Base-by-base conservation (phyloP, 2,888 invertebrate species). In the Meteorus colon region DNA sequence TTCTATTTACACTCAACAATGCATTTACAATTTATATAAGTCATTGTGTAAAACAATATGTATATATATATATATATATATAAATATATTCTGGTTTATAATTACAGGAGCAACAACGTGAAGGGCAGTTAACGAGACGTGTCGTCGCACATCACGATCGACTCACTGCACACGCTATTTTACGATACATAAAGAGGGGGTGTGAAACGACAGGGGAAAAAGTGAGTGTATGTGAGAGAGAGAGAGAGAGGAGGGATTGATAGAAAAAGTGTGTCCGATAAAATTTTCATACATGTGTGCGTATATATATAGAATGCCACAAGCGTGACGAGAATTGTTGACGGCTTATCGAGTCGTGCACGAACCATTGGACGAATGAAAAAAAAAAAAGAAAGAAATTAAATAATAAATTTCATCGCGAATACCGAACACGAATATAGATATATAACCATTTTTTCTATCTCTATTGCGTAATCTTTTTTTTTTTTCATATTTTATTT, bases 201-300 rank as follows among this genome's bases (percentile, higher is more conserved):
- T 66, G 48, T 29, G 29, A 73, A 51, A 29, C 19, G 59, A 24
- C 31, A 68, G 51, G 45, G 27, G 45, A 27, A 27, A 34, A 60
- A 74, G 59, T 34, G 62, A 73, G 55, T n/a, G 34, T 34, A 67
- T 67, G 41, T 4, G 34, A 41, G 62, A 55, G 72, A 6, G 34
- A 41, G 62, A 55, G 72, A 75, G 34, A 55, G 31, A 24, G 1
- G 24, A 48, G 63, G 69, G 67, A 73, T 60, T 37, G 59, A 73
- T 62, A 63, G n/a, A 37, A 69, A 29, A 63, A 73, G 74, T 66
- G 74, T 34, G 66, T 73, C 76, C 51, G 69, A 77, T 70, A 62
- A 75, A 72, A 75, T 75, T 75, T 71, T 75, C 59, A 75, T 71
- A 71, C 75, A 59, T 34, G 41, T 19, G 19, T 19, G 5, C 19